Evolutionary conservation across 2,797 vertebrate species (phyloP).

Genomic region (Lagocephalus sceleratus): DNA sequence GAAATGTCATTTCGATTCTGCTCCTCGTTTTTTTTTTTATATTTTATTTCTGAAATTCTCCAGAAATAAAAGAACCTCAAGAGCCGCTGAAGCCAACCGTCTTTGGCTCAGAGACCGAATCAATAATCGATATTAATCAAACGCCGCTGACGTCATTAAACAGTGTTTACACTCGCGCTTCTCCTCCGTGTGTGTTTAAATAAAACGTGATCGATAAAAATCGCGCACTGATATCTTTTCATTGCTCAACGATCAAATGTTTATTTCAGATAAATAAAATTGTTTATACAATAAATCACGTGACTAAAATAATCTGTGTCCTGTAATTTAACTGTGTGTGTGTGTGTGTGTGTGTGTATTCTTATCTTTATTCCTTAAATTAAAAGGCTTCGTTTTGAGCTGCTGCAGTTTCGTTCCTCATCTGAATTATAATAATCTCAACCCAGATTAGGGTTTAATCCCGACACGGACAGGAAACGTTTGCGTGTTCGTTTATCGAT

Average conservation of each 20-base stretch:
- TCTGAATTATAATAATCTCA: too few species aligned
- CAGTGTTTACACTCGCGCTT: too few species aligned
- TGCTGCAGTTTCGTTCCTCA: too few species aligned
- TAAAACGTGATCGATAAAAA: too few species aligned
- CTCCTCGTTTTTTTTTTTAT: neutral
- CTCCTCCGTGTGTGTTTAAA: too few species aligned
- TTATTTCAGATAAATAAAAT: too few species aligned
- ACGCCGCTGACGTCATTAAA: neutral
- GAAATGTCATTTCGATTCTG: neutral
- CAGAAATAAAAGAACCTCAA: neutral
- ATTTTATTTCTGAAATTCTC: neutral
- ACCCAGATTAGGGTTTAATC: neutral
- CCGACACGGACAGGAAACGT: neutral
- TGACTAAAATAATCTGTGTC: neutral
- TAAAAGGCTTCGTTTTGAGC: neutral
- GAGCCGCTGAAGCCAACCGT: neutral
- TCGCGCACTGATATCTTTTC: neutral
- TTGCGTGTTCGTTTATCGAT: constrained; percentile 51
- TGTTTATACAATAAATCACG: constrained; percentile 13
- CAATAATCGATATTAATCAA: neutral
- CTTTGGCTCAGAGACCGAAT: neutral
- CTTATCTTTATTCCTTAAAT: neutral
- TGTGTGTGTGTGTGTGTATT: neutral
- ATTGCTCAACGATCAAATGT: too few species aligned
- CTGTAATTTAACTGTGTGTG: neutral